phyloP scores from a whole-genome alignment of 2,113 vertebrate genomes.

The Shinisaurus crocodilurus region DNA sequence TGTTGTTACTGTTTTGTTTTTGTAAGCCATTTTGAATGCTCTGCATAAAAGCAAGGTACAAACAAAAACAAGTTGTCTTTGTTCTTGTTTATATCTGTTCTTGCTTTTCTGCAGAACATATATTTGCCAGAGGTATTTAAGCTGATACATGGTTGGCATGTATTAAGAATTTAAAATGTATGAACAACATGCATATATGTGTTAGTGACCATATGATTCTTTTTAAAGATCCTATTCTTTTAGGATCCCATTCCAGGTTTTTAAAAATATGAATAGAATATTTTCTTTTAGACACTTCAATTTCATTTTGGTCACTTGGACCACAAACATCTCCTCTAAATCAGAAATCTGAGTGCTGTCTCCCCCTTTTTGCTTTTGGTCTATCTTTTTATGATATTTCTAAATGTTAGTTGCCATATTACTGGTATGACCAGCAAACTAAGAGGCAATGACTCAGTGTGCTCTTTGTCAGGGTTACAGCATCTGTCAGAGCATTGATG shows the following conservation, averaged over 20 bases:
- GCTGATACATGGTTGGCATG: not conserved
- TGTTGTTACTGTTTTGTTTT: no score
- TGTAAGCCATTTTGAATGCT: no score
- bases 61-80: no score
- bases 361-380: not conserved
- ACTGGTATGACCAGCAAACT: not conserved
- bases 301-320: not conserved
- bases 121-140: no score
- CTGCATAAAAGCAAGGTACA: no score
- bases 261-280: not conserved
- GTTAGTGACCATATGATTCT: not conserved
- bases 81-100: no score
- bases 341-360: not conserved
- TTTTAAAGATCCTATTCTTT: not conserved
- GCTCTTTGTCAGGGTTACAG: constrained; percentile 19
- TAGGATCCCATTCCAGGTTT: not conserved
- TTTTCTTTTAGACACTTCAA: not conserved
- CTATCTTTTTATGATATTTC: not conserved
- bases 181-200: not conserved
- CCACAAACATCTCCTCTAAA: not conserved
- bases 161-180: not conserved
- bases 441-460: constrained; percentile 14
- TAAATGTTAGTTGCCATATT: not conserved
- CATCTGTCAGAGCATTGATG: not conserved
- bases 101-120: no score